Evolutionary conservation across 2,888 invertebrate genomes (phyloP), one percentile per base, ranked within the genome.

Genomic region (Blastobasis adustella): DNA sequence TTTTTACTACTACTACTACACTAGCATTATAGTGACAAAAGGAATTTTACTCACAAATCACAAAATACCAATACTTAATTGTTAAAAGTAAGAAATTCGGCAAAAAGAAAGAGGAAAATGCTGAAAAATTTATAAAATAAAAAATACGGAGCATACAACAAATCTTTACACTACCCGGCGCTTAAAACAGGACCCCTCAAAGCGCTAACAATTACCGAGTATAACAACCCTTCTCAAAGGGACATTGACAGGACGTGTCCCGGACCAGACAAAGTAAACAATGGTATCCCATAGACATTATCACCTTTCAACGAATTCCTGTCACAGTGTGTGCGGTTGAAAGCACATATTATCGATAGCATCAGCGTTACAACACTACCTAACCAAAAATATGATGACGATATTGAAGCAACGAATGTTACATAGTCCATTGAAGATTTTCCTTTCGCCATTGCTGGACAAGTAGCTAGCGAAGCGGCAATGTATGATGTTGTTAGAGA

Each of bases 261-360:
- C n/a, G 41, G 47, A n/a, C 47, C 56, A 54, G 51, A 51, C 51
- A 51, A 51, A 49, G 48, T 49, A 55, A 52, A 52, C 54, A 58
- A 53, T 50, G 55, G 54, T 58, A 56, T 61, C 56, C 57, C 59
- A 54, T 56, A 60, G 54, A 61, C 64, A 61, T 65, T 62, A 56
- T 52, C 58, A 63, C 67, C 63, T 73, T 72, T 73, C 67, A 71
- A 57, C 63, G 60, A 65, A 63, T 61, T 64, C 55, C 65, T 68
- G 65, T 67, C 68, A 64, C 62, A 65, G 64, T 59, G 60, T 61
- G 60, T 66, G 68, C 58, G 66, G 69, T 64, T 69, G 69, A 71
- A 74, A 71, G 68, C 66, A 70, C 69, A 68, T 70, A 74, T 74
- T 79, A 78, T 77, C 82, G 84, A 83, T 82, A 82, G 69, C 74